Evolutionary conservation across 1,140 invertebrate species (phyloP).

Genomic region (Ptiloglossa arizonensis): DNA sequence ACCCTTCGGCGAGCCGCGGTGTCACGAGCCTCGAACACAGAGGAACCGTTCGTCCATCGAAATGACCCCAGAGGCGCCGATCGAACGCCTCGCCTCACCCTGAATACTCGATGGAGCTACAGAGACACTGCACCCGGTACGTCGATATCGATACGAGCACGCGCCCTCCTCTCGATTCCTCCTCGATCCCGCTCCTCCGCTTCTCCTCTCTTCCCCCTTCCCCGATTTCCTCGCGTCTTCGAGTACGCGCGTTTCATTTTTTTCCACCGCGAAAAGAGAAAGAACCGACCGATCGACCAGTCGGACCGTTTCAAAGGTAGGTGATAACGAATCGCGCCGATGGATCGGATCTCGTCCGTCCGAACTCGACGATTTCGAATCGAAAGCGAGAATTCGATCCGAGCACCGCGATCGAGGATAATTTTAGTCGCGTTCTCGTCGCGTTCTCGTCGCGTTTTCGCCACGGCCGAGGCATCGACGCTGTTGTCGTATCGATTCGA

Average conservation of each 20-base stretch:
- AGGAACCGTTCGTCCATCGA: conserved; percentile 68
- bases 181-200: conserved; percentile 29
- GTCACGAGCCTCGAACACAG: conserved; percentile 63
- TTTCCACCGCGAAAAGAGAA: too few species aligned
- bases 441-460: neutral
- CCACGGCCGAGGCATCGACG: neutral
- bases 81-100: conserved; percentile 68
- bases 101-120: conserved; percentile 68
- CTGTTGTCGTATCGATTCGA: neutral
- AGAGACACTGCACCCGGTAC: conserved; percentile 45
- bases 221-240: neutral
- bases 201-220: neutral
- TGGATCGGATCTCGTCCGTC: too few species aligned
- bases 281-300: too few species aligned
- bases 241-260: too few species aligned
- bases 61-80: conserved; percentile 70
- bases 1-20: conserved; percentile 55
- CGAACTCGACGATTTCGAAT: too few species aligned
- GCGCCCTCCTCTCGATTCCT: conserved; percentile 42
- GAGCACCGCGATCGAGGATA: too few species aligned
- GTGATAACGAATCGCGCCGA: too few species aligned
- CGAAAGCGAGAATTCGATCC: too few species aligned
- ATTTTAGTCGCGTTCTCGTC: neutral
- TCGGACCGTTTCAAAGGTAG: too few species aligned
- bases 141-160: conserved; percentile 64